Base-by-base conservation (phyloP, 1,140 invertebrate species). In the Cyclargus thomasi region DNA sequence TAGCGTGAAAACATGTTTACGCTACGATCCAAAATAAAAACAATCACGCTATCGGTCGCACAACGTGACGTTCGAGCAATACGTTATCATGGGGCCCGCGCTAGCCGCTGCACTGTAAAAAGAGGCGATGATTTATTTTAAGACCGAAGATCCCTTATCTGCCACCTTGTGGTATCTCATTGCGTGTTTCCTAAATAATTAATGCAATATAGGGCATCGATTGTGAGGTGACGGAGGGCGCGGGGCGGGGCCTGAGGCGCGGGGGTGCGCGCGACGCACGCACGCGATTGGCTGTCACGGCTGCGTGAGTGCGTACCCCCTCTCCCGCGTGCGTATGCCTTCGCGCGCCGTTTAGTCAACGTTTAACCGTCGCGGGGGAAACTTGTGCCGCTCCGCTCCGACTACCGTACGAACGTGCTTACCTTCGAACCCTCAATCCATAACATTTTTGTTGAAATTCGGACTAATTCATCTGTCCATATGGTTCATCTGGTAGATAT, bases 401-500 rank as follows among this genome's bases (percentile, higher is more conserved):
- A 79, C 69, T 77, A 53, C 76, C 72, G 70, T 74, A 77, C 82
- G 82, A 77, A 76, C 76, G 74, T 76, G 78, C 76, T 72, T 72
- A 65, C 63, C 74, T 75, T 70, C 74, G 75, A 75, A 78, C 78
- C 73, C 71, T 78, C 63, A 72, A 70, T 67, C 65, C 64, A 72
- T 71, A 67, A 71, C 82, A 74, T 84, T 88, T 90, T 63, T 67
- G 78, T 81, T 77, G 71, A 67, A 80, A 78, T 81, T 84, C 76
- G 72, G 71, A 83, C 76, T 80, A 83, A 81, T 77, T 85, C 79
- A 91, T 82, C 86, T 86, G 85, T 90, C 90, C 90, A 88, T 91
- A 91, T 91, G 90, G 90, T 91, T 90, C 90, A 91, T 84, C 88
- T 91, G 78, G 90, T 91, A 90, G 90, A 91, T 87, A 90, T 91